phyloP scores from a whole-genome alignment of 2,113 vertebrate genomes.

The Notarius lentiginosus region DNA sequence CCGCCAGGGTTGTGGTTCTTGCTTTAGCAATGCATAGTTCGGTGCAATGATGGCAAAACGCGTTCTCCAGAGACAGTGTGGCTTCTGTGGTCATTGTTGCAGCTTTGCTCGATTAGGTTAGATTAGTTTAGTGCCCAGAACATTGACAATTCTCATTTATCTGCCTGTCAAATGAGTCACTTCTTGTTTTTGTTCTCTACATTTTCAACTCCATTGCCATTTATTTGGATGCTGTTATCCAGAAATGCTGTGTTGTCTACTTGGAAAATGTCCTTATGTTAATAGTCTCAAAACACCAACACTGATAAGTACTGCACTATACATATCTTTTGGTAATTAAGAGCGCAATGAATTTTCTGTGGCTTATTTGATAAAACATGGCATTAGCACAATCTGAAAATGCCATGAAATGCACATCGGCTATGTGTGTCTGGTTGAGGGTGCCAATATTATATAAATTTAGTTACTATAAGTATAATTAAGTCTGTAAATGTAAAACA shows the following conservation, averaged over 20 bases:
- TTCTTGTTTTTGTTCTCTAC: not conserved
- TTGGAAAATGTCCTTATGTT: not conserved
- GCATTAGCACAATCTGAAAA: not conserved
- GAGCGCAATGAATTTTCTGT: not conserved
- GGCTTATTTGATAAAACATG: not conserved
- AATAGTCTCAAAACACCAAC: not conserved
- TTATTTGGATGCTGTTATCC: not conserved
- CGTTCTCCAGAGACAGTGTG: slow-evolving; percentile 8
- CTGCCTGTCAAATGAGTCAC: not conserved
- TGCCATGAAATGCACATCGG: not conserved
- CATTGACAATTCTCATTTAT: slow-evolving; percentile 27
- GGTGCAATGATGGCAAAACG: not conserved
- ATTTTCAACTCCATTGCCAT: not conserved
- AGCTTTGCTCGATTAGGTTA: slow-evolving; percentile 37
- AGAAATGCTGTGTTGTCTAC: not conserved
- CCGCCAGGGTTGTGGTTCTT: slow-evolving; percentile 23
- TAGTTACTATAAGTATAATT: not conserved
- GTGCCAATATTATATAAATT: not conserved
- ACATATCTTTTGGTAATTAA: not conserved
- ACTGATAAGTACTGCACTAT: not conserved
- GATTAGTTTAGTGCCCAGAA: slow-evolving; percentile 23
- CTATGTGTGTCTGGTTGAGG: not conserved
- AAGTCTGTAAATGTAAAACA: not conserved
- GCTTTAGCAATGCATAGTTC: not conserved
- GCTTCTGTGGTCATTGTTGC: slow-evolving; percentile 23